Conservation (phyloP, 2,113 vertebrate genomes). For the Oryzias celebensis region DNA sequence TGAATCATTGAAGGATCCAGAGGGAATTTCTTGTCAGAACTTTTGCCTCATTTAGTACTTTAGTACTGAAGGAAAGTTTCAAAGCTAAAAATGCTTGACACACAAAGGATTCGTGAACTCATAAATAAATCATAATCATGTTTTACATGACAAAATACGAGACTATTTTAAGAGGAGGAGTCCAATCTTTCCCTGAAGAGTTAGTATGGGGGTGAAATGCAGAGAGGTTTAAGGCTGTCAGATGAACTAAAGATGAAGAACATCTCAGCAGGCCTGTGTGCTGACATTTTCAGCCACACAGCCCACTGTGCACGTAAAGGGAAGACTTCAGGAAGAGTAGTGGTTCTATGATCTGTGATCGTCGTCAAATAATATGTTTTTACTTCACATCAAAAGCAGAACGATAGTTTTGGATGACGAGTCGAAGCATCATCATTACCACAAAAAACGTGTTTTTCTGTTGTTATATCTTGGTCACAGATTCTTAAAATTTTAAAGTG, state of each 20-base stretch:
- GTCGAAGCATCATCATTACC: not conserved
- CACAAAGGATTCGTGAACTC: not conserved
- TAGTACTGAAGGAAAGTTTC: not conserved
- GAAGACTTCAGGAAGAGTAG: conserved; percentile 14
- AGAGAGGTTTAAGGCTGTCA: conserved; percentile 13
- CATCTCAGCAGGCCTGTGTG: conserved; percentile 58
- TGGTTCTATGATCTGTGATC: conserved; percentile 23
- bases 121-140: conserved; percentile 14
- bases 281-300: conserved; percentile 66
- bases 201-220: conserved; percentile 1
- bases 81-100: not conserved
- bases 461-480: too few relatives aligned
- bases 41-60: not conserved
- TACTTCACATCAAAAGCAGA: conserved; percentile 20
- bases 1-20: too few relatives aligned
- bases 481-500: too few relatives aligned
- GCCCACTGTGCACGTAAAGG: conserved; percentile 35
- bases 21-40: too few relatives aligned
- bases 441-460: not conserved
- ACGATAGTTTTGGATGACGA: not conserved
- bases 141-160: conserved; percentile 15
- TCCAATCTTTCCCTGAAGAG: conserved; percentile 28
- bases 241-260: conserved; percentile 35
- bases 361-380: conserved; percentile 27
- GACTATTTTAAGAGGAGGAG: conserved; percentile 6